These are phyloP conservation scores for Mellivora capensis DNA, from an alignment of 2,113 vertebrate genomes.

Conservation along the genomic window DNA sequence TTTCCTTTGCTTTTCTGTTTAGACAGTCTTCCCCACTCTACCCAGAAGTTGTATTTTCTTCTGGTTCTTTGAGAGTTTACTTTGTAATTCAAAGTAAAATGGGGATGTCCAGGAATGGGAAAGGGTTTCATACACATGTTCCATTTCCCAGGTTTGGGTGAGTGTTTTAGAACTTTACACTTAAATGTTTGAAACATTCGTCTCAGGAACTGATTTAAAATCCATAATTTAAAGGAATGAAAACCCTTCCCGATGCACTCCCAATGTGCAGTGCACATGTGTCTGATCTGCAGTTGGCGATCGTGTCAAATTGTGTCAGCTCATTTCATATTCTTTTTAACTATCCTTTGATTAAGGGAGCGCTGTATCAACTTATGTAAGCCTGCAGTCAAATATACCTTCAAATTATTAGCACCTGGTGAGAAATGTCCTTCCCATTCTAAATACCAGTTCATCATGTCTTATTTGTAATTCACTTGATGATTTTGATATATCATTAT, in stretches of 20 bases:
- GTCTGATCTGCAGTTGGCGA: constrained; percentile 61
- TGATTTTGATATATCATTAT: constrained; percentile 69
- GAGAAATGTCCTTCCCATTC: constrained; percentile 70
- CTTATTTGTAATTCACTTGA: constrained; percentile 71
- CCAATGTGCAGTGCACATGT: constrained; percentile 74
- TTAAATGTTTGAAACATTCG: constrained; percentile 59
- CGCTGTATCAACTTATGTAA: constrained; percentile 56
- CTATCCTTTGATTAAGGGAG: constrained; percentile 75
- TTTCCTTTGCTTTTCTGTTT: constrained; percentile 58
- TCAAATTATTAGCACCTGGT: constrained; percentile 78
- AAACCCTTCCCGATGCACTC: constrained; percentile 48
- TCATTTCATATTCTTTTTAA: constrained; percentile 75
- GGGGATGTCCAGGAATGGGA: not conserved
- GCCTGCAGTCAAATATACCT: constrained; percentile 67
- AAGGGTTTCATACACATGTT: constrained; percentile 31
- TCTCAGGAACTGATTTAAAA: constrained; percentile 73
- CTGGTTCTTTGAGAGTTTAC: constrained; percentile 42
- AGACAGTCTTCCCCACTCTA: not conserved
- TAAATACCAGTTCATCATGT: constrained; percentile 72
- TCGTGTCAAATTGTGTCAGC: constrained; percentile 75
- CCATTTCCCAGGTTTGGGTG: constrained; percentile 35
- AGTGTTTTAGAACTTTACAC: constrained; percentile 45
- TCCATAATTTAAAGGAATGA: constrained; percentile 60
- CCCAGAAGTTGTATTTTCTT: constrained; percentile 42
- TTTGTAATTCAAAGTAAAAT: constrained; percentile 61